These are phyloP conservation scores for Pammene aurita DNA, from an alignment of 2,888 invertebrate species.

Conservation along the genomic window DNA sequence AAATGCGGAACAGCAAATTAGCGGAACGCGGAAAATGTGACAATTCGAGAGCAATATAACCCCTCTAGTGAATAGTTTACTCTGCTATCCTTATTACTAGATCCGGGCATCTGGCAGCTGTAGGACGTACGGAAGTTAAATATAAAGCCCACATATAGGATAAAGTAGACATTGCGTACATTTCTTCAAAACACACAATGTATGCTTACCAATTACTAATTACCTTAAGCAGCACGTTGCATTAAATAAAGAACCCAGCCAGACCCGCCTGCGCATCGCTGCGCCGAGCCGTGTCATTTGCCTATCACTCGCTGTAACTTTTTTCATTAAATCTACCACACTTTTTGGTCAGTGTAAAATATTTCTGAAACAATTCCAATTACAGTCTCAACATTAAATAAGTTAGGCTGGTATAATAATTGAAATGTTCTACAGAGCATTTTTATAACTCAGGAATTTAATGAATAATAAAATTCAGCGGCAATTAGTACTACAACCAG, in stretches of 20 bases:
- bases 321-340: conserved; percentile 41
- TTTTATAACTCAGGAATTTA: not conserved
- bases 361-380: conserved; percentile 40
- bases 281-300: conserved; percentile 16
- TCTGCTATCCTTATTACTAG: no score
- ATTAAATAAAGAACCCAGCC: not conserved
- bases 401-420: conserved; percentile 21
- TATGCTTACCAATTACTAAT: no score
- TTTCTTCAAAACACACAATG: no score
- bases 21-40: no score
- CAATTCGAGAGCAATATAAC: not conserved
- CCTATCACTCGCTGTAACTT: conserved; percentile 35
- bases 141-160: no score
- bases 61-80: no score
- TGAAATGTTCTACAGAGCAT: conserved; percentile 2
- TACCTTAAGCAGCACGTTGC: not conserved
- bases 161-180: no score
- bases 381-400: conserved; percentile 37
- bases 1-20: no score
- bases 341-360: conserved; percentile 39
- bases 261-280: not conserved
- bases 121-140: no score
- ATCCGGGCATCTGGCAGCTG: no score
- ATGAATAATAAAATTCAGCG: no score
- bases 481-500: no score